These are phyloP conservation scores for Drosophila pseudotalamancana DNA, from an alignment of 2,888 invertebrate species.

Conservation along the genomic window DNA sequence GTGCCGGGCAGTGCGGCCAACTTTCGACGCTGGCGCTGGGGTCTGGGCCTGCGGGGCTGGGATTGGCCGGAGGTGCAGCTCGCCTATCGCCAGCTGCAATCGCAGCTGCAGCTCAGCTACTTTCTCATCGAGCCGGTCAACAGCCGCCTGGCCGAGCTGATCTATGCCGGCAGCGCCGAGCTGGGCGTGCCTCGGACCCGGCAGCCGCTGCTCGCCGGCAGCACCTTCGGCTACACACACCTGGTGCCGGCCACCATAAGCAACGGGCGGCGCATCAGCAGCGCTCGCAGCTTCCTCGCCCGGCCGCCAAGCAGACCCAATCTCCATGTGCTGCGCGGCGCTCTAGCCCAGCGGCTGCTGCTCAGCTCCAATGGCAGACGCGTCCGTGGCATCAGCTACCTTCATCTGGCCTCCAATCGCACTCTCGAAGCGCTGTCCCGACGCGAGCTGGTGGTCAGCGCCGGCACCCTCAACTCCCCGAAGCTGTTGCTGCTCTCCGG, in stretches of 20 bases:
- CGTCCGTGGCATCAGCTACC: slow-evolving; percentile 55
- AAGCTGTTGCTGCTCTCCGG: slow-evolving; percentile 84
- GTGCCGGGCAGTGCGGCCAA: slow-evolving; percentile 86
- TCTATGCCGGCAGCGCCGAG: slow-evolving; percentile 86
- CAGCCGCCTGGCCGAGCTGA: slow-evolving; percentile 85
- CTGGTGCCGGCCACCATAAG: slow-evolving; percentile 86
- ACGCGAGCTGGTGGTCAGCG: slow-evolving; percentile 44
- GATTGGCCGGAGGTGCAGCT: slow-evolving; percentile 85
- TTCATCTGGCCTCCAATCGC: slow-evolving; percentile 3
- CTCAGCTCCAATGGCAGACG: slow-evolving; percentile 3
- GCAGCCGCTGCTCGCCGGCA: slow-evolving; percentile 86
- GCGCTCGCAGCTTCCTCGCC: slow-evolving; percentile 86
- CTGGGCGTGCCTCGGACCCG: slow-evolving; percentile 87
- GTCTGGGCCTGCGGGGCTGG: slow-evolving; percentile 86
- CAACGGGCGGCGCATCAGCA: slow-evolving; percentile 86
- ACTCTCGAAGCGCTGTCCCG: slow-evolving; percentile 38
- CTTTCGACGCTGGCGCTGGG: slow-evolving; percentile 86
- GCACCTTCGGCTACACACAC: slow-evolving; percentile 85
- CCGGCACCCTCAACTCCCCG: slow-evolving; percentile 52
- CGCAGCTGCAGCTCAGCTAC: slow-evolving; percentile 84
- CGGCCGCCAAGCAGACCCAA: slow-evolving; percentile 50
- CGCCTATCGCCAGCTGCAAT: slow-evolving; percentile 84
- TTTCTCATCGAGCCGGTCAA: slow-evolving; percentile 52
- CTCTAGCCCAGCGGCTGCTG: slow-evolving; percentile 45
- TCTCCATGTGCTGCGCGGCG: slow-evolving; percentile 68